Conservation (phyloP, 1,140 invertebrate genomes). For the Zaprionus inermis region DNA sequence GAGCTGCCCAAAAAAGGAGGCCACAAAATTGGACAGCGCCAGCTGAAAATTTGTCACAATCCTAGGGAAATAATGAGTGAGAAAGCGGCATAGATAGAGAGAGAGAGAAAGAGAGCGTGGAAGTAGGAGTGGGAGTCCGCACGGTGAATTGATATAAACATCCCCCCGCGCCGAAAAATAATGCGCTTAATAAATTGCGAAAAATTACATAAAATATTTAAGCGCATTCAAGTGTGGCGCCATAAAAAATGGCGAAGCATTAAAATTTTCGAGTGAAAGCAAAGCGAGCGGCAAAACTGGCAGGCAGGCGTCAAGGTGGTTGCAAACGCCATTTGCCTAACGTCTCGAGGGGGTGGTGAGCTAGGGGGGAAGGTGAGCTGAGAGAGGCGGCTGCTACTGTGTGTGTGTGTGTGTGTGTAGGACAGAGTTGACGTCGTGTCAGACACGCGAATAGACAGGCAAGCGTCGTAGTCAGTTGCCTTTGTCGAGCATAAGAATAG, state of each 20-base stretch:
- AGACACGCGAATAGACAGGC: constrained; percentile 61
- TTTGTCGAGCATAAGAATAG: constrained; percentile 19
- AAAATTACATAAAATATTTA: constrained; percentile 83
- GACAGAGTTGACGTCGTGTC: constrained; percentile 46
- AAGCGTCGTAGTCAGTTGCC: constrained; percentile 10
- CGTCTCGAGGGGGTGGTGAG: neutral
- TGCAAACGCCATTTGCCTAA: constrained; percentile 47
- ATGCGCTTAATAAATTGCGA: constrained; percentile 82
- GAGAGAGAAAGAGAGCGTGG: neutral
- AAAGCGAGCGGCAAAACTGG: constrained; percentile 73
- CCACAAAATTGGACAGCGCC: constrained; percentile 18
- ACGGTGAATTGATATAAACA: constrained; percentile 74
- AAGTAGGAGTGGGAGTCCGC: neutral
- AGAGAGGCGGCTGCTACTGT: neutral
- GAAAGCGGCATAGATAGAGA: neutral
- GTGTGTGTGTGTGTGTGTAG: neutral
- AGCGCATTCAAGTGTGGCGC: constrained; percentile 78
- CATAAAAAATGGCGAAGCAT: constrained; percentile 78
- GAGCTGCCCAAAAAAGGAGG: constrained; percentile 24
- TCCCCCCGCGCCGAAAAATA: constrained; percentile 56
- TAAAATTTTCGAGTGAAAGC: constrained; percentile 73
- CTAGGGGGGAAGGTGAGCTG: neutral
- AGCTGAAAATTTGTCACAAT: constrained; percentile 32
- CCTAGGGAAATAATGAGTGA: neutral
- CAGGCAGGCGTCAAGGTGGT: constrained; percentile 46